Percentiles rank a stretch among this genome's conserved stretches.
phyloP scores from a whole-genome alignment of 1,140 invertebrate genomes.

The Meloidogyne floridensis region DNA sequence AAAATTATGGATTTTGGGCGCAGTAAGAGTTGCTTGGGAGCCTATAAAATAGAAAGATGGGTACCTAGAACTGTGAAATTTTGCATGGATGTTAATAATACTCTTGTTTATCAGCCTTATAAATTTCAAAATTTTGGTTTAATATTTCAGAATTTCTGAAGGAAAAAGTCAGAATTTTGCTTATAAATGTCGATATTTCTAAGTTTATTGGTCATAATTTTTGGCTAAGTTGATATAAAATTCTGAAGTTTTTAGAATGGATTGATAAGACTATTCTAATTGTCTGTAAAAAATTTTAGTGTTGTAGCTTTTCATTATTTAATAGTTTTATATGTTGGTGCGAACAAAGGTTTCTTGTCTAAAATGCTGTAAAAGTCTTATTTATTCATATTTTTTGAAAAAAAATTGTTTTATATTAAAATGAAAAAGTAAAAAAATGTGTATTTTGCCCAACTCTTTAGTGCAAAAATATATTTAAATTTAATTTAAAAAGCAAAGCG shows the following conservation, averaged over 20 bases:
- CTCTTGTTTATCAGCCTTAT: not conserved
- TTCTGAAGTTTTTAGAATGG: not conserved
- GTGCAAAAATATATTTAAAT: constrained; percentile 7
- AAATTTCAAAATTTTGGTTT: not conserved
- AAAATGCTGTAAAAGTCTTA: no score
- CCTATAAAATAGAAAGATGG: not conserved
- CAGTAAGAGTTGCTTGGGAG: not conserved
- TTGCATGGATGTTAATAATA: not conserved
- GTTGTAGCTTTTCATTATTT: not conserved
- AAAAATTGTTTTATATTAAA: not conserved
- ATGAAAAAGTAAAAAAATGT: not conserved
- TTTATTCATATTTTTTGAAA: not conserved
- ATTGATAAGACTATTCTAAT: not conserved
- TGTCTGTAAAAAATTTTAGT: not conserved
- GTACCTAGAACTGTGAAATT: not conserved
- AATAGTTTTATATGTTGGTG: no score
- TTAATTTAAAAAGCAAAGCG: not conserved
- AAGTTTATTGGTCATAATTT: not conserved
- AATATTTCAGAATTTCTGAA: not conserved
- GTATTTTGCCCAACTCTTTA: not conserved
- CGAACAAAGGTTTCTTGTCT: no score
- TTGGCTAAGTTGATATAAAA: not conserved
- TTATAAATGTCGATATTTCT: not conserved
- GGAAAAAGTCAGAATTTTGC: not conserved
- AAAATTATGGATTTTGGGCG: not conserved